Percentiles rank a stretch among this genome's conserved stretches.
phyloP scores from a whole-genome alignment of 2,888 invertebrate genomes.

The Pristionchus japonicus region DNA sequence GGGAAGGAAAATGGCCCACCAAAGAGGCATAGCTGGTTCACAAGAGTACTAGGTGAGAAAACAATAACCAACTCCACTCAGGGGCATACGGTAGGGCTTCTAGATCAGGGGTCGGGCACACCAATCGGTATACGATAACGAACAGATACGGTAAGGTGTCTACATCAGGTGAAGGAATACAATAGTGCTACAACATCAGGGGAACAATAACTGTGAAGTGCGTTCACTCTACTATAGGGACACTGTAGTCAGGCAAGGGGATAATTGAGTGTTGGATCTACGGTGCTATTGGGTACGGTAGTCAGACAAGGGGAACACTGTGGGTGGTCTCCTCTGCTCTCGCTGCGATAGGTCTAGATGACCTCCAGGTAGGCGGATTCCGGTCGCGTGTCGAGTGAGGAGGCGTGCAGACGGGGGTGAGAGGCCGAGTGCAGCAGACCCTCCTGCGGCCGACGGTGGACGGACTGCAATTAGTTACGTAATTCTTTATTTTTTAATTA shows the following conservation, averaged over 20 bases:
- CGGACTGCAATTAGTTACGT: not conserved
- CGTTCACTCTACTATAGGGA: too few species aligned
- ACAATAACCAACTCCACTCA: not conserved
- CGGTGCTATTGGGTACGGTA: too few species aligned
- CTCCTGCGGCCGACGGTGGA: constrained; percentile 7
- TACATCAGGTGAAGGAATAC: too few species aligned
- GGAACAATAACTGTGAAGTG: too few species aligned
- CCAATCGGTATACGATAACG: not conserved
- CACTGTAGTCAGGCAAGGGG: too few species aligned
- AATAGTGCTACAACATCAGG: too few species aligned
- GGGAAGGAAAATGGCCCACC: not conserved
- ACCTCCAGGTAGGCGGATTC: constrained; percentile 29
- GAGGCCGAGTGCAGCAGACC: not conserved
- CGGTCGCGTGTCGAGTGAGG: constrained; percentile 8
- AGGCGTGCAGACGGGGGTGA: not conserved
- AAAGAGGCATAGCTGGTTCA: constrained; percentile 1
- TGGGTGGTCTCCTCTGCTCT: too few species aligned
- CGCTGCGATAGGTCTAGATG: not conserved
- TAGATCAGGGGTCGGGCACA: too few species aligned
- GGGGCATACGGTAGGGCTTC: not conserved
- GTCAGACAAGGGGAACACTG: too few species aligned
- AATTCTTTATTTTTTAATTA: not conserved
- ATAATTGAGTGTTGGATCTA: too few species aligned
- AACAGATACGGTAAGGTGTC: constrained; percentile 1
- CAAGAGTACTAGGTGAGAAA: not conserved